phyloP scores from a whole-genome alignment of 2,113 vertebrate genomes.

The Calyptommatus sinebrachiatus region DNA sequence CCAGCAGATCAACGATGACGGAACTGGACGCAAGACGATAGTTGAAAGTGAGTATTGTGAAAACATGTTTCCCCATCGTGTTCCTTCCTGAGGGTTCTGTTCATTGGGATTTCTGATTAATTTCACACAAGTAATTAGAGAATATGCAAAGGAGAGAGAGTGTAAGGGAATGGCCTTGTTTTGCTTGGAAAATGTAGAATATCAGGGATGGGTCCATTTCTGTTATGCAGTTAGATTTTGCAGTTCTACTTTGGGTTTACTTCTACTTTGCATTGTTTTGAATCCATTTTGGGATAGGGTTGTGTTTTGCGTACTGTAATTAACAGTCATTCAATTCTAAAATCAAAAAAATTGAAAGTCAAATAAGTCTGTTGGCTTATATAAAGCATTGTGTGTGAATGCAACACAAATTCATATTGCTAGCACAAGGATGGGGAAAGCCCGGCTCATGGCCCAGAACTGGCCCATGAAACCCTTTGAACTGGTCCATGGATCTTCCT shows the following conservation, averaged over 20 bases:
- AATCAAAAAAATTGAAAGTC: too few relatives aligned
- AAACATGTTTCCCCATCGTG: rapidly evolving
- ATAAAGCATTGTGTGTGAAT: too few relatives aligned
- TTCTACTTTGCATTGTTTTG: neutral
- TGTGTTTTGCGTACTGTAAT: too few relatives aligned
- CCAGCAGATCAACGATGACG: constrained; percentile 93
- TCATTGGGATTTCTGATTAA: neutral
- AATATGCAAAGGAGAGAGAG: neutral
- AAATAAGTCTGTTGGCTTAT: too few relatives aligned
- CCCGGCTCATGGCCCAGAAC: too few relatives aligned
- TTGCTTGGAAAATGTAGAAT: neutral
- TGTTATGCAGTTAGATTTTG: neutral
- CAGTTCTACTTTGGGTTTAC: neutral
- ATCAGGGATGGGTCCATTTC: neutral
- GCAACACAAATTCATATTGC: too few relatives aligned
- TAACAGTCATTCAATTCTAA: too few relatives aligned
- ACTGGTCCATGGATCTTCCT: too few relatives aligned
- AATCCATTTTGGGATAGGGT: too few relatives aligned
- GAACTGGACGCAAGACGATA: constrained; percentile 85
- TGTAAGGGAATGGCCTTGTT: neutral
- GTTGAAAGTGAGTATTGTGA: constrained; percentile 86
- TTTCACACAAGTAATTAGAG: neutral
- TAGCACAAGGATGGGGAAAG: too few relatives aligned
- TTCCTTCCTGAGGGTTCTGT: neutral
- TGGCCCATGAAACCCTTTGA: too few relatives aligned